Percentiles rank a stretch among this genome's conserved stretches.
These are phyloP conservation scores for Diplodus puntazzo DNA, from an alignment of 2,797 vertebrate species.

Conservation along the genomic window DNA sequence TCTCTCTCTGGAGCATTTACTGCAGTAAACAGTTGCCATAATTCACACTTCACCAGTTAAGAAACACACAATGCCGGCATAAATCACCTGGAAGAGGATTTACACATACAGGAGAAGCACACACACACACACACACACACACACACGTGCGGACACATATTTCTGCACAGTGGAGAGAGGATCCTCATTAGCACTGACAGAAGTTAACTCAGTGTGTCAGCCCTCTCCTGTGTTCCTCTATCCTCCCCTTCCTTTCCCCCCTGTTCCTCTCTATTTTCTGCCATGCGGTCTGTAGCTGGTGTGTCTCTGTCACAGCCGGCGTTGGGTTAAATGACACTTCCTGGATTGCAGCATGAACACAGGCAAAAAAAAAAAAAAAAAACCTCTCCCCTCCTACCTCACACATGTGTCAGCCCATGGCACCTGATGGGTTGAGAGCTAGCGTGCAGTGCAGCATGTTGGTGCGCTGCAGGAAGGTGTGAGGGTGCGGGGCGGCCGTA, in stretches of 20 bases:
- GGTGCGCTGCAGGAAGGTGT: slow-evolving; percentile 40
- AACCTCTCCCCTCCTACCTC: slow-evolving; percentile 32
- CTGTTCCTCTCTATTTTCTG: slow-evolving; percentile 48
- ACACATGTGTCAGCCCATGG: slow-evolving; percentile 53
- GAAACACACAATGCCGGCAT: slow-evolving; percentile 50
- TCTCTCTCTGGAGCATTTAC: slow-evolving; percentile 10
- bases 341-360: slow-evolving; percentile 46
- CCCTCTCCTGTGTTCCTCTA: slow-evolving; percentile 59
- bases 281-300: slow-evolving; percentile 17
- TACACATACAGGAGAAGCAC: slow-evolving; percentile 20
- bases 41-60: slow-evolving; percentile 47
- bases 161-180: slow-evolving; percentile 69
- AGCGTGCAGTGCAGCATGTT: slow-evolving; percentile 51
- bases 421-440: slow-evolving; percentile 45
- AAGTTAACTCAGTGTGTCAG: slow-evolving; percentile 79
- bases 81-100: slow-evolving; percentile 61
- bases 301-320: slow-evolving; percentile 54
- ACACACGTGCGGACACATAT: slow-evolving; percentile 51
- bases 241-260: slow-evolving; percentile 22
- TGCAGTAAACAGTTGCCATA: slow-evolving; percentile 40
- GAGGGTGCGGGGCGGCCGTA: slow-evolving; percentile 29
- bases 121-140: slow-evolving; percentile 30
- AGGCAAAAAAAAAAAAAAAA: slow-evolving; percentile 12
- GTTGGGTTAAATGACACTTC: slow-evolving; percentile 63
- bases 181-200: slow-evolving; percentile 81